phyloP scores from a whole-genome alignment of 1,140 invertebrate species.

The Drosophila triauraria region DNA sequence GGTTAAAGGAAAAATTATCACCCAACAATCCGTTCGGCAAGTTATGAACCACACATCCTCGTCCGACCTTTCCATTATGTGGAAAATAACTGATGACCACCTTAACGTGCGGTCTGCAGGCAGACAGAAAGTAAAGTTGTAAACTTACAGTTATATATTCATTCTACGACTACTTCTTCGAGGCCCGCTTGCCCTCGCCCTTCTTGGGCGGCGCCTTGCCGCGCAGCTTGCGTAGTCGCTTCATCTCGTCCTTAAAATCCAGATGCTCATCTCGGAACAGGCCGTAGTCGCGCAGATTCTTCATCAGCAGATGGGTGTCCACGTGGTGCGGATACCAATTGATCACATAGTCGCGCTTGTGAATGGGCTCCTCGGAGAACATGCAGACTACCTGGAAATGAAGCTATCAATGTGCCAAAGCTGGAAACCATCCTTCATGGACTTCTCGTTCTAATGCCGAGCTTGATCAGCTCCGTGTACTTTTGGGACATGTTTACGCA shows the following conservation, averaged over 20 bases:
- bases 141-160: no score
- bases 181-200: conserved; percentile 86
- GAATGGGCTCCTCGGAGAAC: conserved; percentile 90
- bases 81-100: no score
- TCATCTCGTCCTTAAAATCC: conserved; percentile 97
- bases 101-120: no score
- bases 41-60: no score
- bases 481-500: no score
- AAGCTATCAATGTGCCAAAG: neutral
- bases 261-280: conserved; percentile 95
- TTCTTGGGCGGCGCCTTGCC: conserved; percentile 90
- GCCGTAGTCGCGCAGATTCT: conserved; percentile 90
- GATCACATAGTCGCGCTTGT: conserved; percentile 90
- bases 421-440: conserved; percentile 88
- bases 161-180: conserved; percentile 67
- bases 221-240: conserved; percentile 89
- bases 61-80: no score
- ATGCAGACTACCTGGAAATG: conserved; percentile 88
- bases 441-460: conserved; percentile 88
- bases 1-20: neutral
- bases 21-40: neutral
- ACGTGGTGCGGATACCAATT: conserved; percentile 95
- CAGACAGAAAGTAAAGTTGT: no score
- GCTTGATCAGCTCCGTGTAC: no score
- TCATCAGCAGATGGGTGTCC: conserved; percentile 91